These are phyloP conservation scores for Hipposideros armiger DNA, from an alignment of 2,113 vertebrate genomes.

Conservation along the genomic window DNA sequence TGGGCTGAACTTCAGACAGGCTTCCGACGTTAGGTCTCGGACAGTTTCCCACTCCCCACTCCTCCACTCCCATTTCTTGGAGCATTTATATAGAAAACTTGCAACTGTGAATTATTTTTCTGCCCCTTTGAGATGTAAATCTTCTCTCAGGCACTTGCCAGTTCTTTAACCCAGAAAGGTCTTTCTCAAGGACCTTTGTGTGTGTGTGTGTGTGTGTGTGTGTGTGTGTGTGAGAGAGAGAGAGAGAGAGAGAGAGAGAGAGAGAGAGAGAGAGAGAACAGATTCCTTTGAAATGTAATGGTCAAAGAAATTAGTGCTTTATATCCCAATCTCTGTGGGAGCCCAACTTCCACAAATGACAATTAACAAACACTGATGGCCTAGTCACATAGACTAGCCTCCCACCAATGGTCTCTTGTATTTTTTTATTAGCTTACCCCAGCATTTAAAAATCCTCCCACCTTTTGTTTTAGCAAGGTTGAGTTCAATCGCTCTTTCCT, in stretches of 20 bases:
- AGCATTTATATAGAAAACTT: background rate
- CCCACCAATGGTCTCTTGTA: fast-evolving
- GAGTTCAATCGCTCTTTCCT: background rate
- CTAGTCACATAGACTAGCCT: background rate
- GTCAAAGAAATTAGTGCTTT: background rate
- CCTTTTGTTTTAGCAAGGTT: background rate
- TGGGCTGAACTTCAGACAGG: background rate
- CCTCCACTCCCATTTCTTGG: background rate
- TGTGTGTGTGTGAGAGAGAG: too few species aligned
- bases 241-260: too few species aligned
- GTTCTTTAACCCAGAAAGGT: background rate
- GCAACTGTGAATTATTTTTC: background rate
- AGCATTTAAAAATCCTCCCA: background rate
- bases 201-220: too few species aligned
- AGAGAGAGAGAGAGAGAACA: too few species aligned
- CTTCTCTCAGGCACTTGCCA: background rate
- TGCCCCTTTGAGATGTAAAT: background rate
- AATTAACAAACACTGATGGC: background rate
- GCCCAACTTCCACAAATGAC: background rate
- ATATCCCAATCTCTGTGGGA: background rate
- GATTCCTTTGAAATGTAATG: background rate
- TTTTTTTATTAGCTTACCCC: background rate
- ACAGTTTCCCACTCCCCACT: too few species aligned
- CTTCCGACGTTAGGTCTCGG: background rate
- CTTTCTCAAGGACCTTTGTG: background rate